Conservation (phyloP, 2,113 vertebrate genomes). For the Aspiorhynchus laticeps region DNA sequence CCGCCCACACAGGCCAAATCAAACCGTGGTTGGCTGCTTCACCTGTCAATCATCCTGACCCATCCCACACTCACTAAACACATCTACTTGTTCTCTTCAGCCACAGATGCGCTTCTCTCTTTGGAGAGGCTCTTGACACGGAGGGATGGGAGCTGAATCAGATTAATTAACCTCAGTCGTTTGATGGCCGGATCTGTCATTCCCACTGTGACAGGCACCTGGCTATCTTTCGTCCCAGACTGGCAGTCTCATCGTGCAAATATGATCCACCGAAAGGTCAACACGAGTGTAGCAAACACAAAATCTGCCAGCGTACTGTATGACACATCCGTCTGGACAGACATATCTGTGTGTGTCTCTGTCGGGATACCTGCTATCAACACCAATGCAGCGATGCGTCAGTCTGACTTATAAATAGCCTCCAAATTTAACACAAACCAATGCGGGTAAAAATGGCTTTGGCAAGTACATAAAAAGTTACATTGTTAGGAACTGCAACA, state of each 20-base stretch:
- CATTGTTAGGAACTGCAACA: neutral
- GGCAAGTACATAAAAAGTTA: neutral
- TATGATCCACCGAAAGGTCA: conserved; percentile 19
- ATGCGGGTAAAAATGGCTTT: neutral
- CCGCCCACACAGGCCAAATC: neutral
- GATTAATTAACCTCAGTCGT: conserved; percentile 39
- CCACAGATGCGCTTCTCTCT: neutral
- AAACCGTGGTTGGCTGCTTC: neutral
- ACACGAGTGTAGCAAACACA: neutral
- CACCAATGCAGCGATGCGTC: neutral
- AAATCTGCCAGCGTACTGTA: neutral
- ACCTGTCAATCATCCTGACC: neutral
- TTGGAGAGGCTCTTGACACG: neutral
- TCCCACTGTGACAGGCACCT: conserved; percentile 22
- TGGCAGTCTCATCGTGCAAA: conserved; percentile 8
- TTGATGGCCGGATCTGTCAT: conserved; percentile 9
- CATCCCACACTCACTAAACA: neutral
- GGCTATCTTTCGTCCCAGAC: conserved; percentile 18
- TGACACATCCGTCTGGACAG: conserved; percentile 3
- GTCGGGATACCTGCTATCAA: neutral
- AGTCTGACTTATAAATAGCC: neutral
- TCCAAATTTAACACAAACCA: neutral
- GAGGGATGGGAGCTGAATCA: conserved; percentile 17
- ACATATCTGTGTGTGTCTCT: neutral
- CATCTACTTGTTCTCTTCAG: neutral